These are phyloP conservation scores for Patella depressa DNA, from an alignment of 2,888 invertebrate species.

Conservation along the genomic window DNA sequence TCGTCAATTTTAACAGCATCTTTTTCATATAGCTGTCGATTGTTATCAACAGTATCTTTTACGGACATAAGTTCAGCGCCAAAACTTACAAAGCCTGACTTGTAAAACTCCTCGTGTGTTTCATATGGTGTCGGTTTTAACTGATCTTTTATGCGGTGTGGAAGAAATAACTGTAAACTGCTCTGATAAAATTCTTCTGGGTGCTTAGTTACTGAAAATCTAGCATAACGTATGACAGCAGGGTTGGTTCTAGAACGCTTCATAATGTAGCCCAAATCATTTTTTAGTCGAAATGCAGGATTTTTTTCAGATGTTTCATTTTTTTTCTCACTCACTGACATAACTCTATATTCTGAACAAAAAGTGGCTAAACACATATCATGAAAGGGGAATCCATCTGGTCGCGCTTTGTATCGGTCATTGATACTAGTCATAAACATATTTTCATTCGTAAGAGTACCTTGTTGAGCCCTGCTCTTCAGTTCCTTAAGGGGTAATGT, in stretches of 20 bases:
- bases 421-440: not conserved
- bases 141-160: conserved; percentile 12
- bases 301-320: conserved; percentile 5
- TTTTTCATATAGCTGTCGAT: conserved; percentile 21
- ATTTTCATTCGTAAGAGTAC: not conserved
- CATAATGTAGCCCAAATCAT: conserved; percentile 22
- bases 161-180: conserved; percentile 25
- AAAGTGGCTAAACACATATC: conserved; percentile 30
- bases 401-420: not conserved
- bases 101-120: conserved; percentile 25
- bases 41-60: conserved; percentile 23
- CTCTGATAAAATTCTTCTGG: conserved; percentile 20
- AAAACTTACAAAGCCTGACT: not conserved
- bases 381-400: conserved; percentile 16
- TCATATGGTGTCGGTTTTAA: conserved; percentile 16
- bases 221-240: conserved; percentile 16
- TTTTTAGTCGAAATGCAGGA: conserved; percentile 20
- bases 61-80: not conserved
- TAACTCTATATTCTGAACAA: conserved; percentile 29
- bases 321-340: conserved; percentile 14
- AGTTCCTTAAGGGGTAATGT: not conserved
- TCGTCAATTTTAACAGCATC: conserved; percentile 19
- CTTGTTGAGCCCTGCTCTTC: not conserved
- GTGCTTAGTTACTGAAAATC: conserved; percentile 12
- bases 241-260: conserved; percentile 22